Evolutionary conservation across 2,888 invertebrate species (phyloP), one percentile per base, ranked within the genome.

Genomic region (Digitonthophagus gazella): DNA sequence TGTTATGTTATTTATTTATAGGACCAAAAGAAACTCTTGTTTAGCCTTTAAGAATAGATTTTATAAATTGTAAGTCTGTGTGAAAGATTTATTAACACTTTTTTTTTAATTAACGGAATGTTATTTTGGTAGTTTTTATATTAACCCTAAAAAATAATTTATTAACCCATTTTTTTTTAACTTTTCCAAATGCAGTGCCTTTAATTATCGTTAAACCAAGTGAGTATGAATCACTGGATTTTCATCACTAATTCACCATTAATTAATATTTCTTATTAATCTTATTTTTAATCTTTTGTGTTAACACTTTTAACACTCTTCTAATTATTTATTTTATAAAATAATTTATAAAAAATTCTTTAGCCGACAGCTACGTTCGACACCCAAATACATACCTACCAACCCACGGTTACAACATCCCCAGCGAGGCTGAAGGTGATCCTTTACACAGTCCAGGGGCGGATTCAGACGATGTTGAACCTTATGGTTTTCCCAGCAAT

Each of bases 381-480:
- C 93, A 94, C 85, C 93, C 93, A 69, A 93, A 95, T 83, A 89
- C 91, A 76, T 95, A 94, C 85, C 87, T 94, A 78, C 93, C 93
- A 67, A 84, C 86, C 72, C 83, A 83, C 75, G 81, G 80, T 66
- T 89, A 90, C 81, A 90, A 89, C 79, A 89, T 89, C 76, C 89
- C 88, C 77, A 89, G 88, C 77, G 89, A 89, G 80, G 86, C 87
- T 70, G 89, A 89, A 78, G 86, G 85, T 72, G 89, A 89, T 68
- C 80, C 80, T 74, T 76, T 83, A 71, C 81, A 82, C 70, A 82
- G 82, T 75, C 82, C 82, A 65, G 81, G 80, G 55, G 80, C 79
- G 19, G 83, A 84, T 71, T 84, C 84, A 1, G 84, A 84, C 69
- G 84, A 84, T 66, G 81, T 84, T 70, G 84, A 83, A 75, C 82